Evolutionary conservation across 2,888 invertebrate species (phyloP).

Genomic region (Bruchidius siliquastri): DNA sequence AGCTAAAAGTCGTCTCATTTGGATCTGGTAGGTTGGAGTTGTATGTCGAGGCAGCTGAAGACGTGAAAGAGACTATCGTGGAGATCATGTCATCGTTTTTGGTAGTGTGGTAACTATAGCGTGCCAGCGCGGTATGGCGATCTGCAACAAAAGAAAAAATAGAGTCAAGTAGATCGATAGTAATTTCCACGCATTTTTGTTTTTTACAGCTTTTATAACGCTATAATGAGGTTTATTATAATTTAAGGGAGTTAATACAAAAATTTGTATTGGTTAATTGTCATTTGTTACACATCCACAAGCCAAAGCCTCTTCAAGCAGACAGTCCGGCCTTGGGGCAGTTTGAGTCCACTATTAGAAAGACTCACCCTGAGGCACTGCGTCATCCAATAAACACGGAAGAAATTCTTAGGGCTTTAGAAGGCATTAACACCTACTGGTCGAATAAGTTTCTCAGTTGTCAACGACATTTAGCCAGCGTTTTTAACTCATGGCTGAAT

Average conservation of each 20-base stretch:
- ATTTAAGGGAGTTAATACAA: no score
- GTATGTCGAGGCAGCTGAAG: conserved; percentile 21
- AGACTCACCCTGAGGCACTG: not conserved
- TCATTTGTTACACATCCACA: no score
- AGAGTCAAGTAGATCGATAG: not conserved
- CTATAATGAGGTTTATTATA: no score
- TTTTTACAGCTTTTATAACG: no score
- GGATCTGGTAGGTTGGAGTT: conserved; percentile 23
- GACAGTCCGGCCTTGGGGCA: not conserved
- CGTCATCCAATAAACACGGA: not conserved
- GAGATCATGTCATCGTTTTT: conserved; percentile 43
- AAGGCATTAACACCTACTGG: not conserved
- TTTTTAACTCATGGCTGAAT: not conserved
- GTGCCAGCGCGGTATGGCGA: not conserved
- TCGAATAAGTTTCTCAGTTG: not conserved
- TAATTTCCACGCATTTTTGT: no score
- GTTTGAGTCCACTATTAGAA: not conserved
- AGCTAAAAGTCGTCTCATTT: conserved; percentile 32
- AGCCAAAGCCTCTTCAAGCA: not conserved
- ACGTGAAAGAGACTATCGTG: conserved; percentile 34
- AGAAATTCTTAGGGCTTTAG: not conserved
- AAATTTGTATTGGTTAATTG: no score
- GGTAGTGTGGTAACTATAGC: conserved; percentile 2
- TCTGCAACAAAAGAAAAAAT: not conserved
- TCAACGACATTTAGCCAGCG: not conserved